Conservation (phyloP, 2,797 vertebrate genomes). For the Adrianichthys oophorus region DNA sequence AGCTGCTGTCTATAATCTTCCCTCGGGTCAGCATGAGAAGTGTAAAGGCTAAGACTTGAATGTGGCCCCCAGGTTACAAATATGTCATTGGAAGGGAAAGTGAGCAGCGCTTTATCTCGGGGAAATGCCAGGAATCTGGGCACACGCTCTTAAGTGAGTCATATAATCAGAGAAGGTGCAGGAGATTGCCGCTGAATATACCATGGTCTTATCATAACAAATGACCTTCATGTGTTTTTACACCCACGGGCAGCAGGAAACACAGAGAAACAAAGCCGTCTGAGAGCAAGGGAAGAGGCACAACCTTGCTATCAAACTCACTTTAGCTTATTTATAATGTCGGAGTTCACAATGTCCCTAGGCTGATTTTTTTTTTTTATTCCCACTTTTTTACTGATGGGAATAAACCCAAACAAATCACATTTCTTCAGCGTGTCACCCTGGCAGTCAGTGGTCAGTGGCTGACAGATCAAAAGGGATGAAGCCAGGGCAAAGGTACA, state of each 20-base stretch:
- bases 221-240: constrained; percentile 62
- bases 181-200: constrained; percentile 34
- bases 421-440: constrained; percentile 51
- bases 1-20: constrained; percentile 47
- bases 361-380: constrained; percentile 18
- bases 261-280: constrained; percentile 32
- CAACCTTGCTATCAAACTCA: constrained; percentile 49
- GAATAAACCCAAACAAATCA: constrained; percentile 63
- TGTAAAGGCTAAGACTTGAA: constrained; percentile 49
- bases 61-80: constrained; percentile 42
- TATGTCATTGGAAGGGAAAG: constrained; percentile 58
- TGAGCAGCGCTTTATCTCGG: constrained; percentile 13
- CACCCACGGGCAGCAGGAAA: constrained; percentile 36
- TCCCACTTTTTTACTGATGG: constrained; percentile 21
- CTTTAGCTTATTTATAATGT: constrained; percentile 60
- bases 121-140: constrained; percentile 15
- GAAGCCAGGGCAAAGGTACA: constrained; percentile 1
- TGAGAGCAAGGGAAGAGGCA: constrained; percentile 33
- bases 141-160: constrained; percentile 45
- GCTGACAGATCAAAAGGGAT: background rate
- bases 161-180: constrained; percentile 5
- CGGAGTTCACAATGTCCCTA: constrained; percentile 32
- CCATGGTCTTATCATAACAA: constrained; percentile 57
- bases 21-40: constrained; percentile 43
- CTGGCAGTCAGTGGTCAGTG: constrained; percentile 50